Evolutionary conservation across 2,888 invertebrate genomes (phyloP).

Genomic region (Monochamus alternatus): DNA sequence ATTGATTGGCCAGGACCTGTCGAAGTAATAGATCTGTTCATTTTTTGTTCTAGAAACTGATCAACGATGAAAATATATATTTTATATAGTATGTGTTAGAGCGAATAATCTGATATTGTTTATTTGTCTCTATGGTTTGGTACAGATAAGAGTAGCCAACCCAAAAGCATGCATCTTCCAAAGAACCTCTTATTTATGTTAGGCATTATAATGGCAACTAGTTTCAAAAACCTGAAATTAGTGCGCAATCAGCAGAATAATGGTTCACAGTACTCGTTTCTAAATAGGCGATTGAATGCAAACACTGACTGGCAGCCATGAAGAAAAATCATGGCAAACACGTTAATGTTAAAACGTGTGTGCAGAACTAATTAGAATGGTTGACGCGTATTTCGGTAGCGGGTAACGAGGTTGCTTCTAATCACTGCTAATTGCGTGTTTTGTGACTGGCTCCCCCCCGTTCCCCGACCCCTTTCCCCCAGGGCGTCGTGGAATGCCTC

Average conservation of each 20-base stretch:
- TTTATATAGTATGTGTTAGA: too few species aligned
- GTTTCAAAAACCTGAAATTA: background rate
- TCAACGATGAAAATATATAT: too few species aligned
- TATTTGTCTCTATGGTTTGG: too few species aligned
- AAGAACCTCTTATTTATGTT: background rate
- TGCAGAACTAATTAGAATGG: constrained; percentile 68
- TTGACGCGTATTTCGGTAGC: constrained; percentile 71
- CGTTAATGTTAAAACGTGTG: constrained; percentile 65
- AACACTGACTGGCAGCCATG: constrained; percentile 47
- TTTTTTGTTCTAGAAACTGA: too few species aligned
- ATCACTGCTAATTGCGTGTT: constrained; percentile 69
- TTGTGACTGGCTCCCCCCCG: constrained; percentile 56
- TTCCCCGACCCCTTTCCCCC: constrained; percentile 47
- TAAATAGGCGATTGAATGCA: constrained; percentile 44
- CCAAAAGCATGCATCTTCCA: background rate
- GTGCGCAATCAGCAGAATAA: constrained; percentile 12
- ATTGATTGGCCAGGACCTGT: too few species aligned
- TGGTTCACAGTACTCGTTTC: constrained; percentile 22
- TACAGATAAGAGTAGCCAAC: too few species aligned
- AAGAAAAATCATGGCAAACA: constrained; percentile 61
- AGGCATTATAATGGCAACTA: background rate
- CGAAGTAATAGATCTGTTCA: too few species aligned
- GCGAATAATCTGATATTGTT: too few species aligned
- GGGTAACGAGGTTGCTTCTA: constrained; percentile 68
- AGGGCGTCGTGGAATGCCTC: constrained; percentile 65